Conservation (phyloP, 1,140 invertebrate species). For the Hestina assimilis region DNA sequence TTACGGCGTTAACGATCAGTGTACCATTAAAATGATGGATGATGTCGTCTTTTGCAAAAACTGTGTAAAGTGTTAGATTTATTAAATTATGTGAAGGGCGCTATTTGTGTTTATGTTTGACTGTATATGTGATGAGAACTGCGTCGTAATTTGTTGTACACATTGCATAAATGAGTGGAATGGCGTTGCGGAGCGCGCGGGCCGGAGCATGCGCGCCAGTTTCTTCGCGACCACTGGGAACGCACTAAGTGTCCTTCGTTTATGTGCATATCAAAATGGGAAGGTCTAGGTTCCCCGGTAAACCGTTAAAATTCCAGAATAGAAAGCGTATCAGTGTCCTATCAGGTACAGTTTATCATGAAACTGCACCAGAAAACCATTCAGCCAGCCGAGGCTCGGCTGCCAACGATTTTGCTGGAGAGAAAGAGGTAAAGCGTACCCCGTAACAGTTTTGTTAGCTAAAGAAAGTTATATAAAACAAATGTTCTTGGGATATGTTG, state of each 20-base stretch:
- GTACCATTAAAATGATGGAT: slow-evolving; percentile 76
- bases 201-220: slow-evolving; percentile 78
- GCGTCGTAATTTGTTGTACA: slow-evolving; percentile 77
- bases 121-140: slow-evolving; percentile 69
- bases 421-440: slow-evolving; percentile 70
- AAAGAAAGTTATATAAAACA: slow-evolving; percentile 38
- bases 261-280: slow-evolving; percentile 77
- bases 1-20: slow-evolving; percentile 69
- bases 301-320: slow-evolving; percentile 90
- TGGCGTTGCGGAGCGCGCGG: slow-evolving; percentile 76
- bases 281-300: slow-evolving; percentile 88
- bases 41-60: slow-evolving; percentile 73
- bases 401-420: slow-evolving; percentile 67
- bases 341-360: slow-evolving; percentile 72
- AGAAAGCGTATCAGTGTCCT: slow-evolving; percentile 89
- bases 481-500: slow-evolving; percentile 47
- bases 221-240: slow-evolving; percentile 71
- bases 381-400: slow-evolving; percentile 67
- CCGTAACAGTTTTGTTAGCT: slow-evolving; percentile 32
- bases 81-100: slow-evolving; percentile 72
- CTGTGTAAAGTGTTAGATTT: slow-evolving; percentile 66
- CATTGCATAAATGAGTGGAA: slow-evolving; percentile 78
- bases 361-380: slow-evolving; percentile 66
- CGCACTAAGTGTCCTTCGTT: slow-evolving; percentile 75
- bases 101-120: slow-evolving; percentile 67